These are phyloP conservation scores for Bombus confusus DNA, from an alignment of 1,140 invertebrate species.

Conservation along the genomic window DNA sequence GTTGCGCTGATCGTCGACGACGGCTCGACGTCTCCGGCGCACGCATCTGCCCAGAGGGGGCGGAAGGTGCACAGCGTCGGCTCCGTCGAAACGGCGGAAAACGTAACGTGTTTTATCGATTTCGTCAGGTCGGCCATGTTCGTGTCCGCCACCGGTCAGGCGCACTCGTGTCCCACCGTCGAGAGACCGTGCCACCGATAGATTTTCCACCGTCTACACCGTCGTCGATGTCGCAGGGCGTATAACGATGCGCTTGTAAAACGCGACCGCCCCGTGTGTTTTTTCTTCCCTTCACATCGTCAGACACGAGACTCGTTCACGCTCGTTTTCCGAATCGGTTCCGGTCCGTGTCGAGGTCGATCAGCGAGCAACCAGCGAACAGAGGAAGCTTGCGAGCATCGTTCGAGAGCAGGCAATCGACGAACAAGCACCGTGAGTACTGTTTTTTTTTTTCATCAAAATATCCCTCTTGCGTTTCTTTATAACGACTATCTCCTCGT, in stretches of 20 bases:
- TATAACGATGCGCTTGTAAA: constrained; percentile 72
- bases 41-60: constrained; percentile 12
- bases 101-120: constrained; percentile 81
- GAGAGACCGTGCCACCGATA: constrained; percentile 73
- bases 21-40: constrained; percentile 1
- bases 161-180: constrained; percentile 74
- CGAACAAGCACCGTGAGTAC: constrained; percentile 42
- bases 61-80: constrained; percentile 65
- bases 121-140: constrained; percentile 75
- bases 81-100: constrained; percentile 71
- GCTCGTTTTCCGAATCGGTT: background rate
- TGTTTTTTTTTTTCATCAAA: background rate
- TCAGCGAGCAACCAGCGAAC: background rate
- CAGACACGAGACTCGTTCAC: background rate
- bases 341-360: constrained; percentile 9
- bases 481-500: too few relatives aligned
- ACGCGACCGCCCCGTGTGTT: constrained; percentile 29
- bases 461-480: background rate
- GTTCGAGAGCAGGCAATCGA: constrained; percentile 28
- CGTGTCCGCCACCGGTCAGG: constrained; percentile 73
- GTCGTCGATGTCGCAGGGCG: constrained; percentile 67
- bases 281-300: background rate
- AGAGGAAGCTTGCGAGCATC: constrained; percentile 22
- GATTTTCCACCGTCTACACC: constrained; percentile 74
- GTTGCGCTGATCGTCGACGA: background rate